Evolutionary conservation across 2,888 invertebrate genomes (phyloP).

Genomic region (Mimachlamys varia): DNA sequence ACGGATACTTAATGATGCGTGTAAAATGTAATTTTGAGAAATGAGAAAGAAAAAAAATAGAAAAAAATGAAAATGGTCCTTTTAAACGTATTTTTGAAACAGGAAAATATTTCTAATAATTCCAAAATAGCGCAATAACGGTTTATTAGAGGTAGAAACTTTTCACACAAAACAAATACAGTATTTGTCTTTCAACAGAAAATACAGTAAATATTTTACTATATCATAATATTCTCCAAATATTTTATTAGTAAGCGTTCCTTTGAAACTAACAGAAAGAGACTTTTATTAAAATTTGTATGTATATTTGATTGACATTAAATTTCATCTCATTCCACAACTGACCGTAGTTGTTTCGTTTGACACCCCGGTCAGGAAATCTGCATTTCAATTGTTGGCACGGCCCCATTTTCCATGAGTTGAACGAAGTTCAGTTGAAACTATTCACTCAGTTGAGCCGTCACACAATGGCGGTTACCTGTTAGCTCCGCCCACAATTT

Average conservation of each 20-base stretch:
- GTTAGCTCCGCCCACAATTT: slow-evolving; percentile 60
- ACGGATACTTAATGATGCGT: neutral
- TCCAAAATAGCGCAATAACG: no score
- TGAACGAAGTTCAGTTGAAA: slow-evolving; percentile 39
- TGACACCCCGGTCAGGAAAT: slow-evolving; percentile 37
- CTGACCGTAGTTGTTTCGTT: neutral
- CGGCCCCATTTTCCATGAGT: slow-evolving; percentile 36
- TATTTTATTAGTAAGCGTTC: neutral
- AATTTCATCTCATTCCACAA: neutral
- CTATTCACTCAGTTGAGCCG: slow-evolving; percentile 40
- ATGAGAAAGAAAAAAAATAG: neutral
- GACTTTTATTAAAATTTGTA: neutral
- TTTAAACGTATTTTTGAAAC: neutral
- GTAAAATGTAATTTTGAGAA: neutral
- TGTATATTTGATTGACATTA: neutral
- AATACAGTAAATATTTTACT: no score
- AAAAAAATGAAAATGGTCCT: no score
- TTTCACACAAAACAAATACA: neutral
- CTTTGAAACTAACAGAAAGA: neutral
- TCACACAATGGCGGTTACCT: slow-evolving; percentile 50
- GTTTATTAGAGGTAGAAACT: neutral
- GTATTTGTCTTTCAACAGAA: no score
- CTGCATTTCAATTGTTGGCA: slow-evolving; percentile 30
- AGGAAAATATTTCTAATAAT: no score
- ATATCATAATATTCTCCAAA: neutral